Evolutionary conservation across 2,113 vertebrate species (phyloP).

Genomic region (Corythornis cristatus): DNA sequence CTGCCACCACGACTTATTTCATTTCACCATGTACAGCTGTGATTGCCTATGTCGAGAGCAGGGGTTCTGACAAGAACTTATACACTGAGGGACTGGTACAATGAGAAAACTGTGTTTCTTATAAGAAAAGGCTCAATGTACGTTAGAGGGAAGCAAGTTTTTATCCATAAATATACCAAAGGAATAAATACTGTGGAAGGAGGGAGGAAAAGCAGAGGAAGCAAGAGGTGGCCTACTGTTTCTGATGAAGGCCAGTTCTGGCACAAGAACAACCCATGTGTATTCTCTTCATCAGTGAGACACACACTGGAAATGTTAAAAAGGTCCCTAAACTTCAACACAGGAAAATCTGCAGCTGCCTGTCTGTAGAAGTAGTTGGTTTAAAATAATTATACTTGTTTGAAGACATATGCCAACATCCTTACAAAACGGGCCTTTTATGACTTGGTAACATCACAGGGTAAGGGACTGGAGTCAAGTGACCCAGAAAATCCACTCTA

Average conservation of each 20-base stretch:
- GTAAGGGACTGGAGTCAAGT: neutral
- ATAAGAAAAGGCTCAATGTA: neutral
- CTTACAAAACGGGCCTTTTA: neutral
- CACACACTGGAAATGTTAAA: neutral
- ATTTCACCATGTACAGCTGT: neutral
- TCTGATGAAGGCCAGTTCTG: neutral
- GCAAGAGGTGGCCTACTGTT: neutral
- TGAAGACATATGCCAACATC: neutral
- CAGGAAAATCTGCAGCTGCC: neutral
- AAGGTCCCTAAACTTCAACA: neutral
- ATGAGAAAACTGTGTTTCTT: neutral
- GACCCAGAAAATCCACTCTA: slow-evolving; percentile 18
- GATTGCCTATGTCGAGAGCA: neutral
- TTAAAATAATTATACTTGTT: neutral
- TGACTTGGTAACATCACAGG: neutral
- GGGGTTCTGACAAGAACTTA: neutral
- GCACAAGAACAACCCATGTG: rapidly evolving
- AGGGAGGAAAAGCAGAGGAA: neutral
- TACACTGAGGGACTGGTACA: neutral
- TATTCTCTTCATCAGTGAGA: neutral
- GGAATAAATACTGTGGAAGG: neutral
- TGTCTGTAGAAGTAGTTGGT: neutral
- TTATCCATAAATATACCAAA: neutral
- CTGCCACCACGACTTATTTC: neutral
- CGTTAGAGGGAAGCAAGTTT: neutral